A percentile compares a stretch with the other conserved stretches of the same genome.
phyloP scores from a whole-genome alignment of 2,888 invertebrate species.

The Orchesella flavescens region DNA sequence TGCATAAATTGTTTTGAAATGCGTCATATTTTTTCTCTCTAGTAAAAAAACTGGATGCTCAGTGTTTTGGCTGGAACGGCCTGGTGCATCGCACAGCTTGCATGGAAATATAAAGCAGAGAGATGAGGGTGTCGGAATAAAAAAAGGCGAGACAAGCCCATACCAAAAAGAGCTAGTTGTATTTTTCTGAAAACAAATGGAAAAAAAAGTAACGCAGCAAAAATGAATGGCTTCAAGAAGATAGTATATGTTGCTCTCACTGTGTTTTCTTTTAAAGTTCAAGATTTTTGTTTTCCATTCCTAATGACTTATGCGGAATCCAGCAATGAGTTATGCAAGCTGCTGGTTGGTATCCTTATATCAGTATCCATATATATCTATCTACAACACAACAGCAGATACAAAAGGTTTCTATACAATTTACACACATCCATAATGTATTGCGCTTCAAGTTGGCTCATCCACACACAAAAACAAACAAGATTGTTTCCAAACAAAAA shows the following conservation, averaged over 20 bases:
- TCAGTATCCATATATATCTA: not conserved
- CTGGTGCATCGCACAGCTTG: not conserved
- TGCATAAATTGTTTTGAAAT: constrained; percentile 38
- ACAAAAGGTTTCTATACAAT: not conserved
- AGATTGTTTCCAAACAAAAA: constrained; percentile 2
- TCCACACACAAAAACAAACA: constrained; percentile 18
- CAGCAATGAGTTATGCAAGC: constrained; percentile 13
- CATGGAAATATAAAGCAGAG: not conserved
- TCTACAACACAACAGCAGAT: constrained; percentile 1
- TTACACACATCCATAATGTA: constrained; percentile 13
- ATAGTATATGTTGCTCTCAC: constrained; percentile 1
- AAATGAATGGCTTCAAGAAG: constrained; percentile 37
- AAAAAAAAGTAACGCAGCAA: constrained; percentile 1
- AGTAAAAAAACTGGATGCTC: not conserved
- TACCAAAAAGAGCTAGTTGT: not conserved
- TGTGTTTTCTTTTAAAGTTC: not conserved
- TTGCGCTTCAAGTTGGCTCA: not conserved
- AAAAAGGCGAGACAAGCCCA: not conserved
- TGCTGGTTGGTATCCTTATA: constrained; percentile 2
- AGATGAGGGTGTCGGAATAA: constrained; percentile 1
- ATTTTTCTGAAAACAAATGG: constrained; percentile 28
- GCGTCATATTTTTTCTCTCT: constrained; percentile 27
- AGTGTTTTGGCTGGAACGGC: no score
- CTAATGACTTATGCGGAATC: constrained; percentile 41
- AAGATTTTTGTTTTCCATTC: constrained; percentile 37